Conservation (phyloP, 2,888 invertebrate species). For the Eurytoma californica region DNA sequence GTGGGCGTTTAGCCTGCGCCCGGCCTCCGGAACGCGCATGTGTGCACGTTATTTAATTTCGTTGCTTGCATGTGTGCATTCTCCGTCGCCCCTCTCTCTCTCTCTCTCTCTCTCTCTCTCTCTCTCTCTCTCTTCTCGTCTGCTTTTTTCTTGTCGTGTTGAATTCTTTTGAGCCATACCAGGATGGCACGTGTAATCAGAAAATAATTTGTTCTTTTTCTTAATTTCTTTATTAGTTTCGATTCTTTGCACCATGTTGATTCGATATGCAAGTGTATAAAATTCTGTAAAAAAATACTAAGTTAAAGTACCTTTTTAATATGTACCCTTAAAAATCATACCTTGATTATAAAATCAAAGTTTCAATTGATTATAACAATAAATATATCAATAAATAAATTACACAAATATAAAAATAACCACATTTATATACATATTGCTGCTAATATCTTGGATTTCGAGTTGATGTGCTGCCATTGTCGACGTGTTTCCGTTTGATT, state of each 20-base stretch:
- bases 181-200: not conserved
- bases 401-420: too few relatives aligned
- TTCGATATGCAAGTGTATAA: not conserved
- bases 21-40: not conserved
- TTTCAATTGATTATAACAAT: not conserved
- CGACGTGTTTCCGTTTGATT: constrained; percentile 34
- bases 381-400: constrained; percentile 5
- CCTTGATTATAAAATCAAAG: not conserved
- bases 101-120: constrained; percentile 1
- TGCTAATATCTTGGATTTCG: constrained; percentile 54
- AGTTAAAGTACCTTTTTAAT: not conserved
- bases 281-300: too few relatives aligned
- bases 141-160: not conserved
- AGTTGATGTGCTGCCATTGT: not conserved
- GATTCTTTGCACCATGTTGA: not conserved
- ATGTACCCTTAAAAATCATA: not conserved
- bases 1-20: constrained; percentile 47
- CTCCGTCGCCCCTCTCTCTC: not conserved
- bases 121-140: not conserved
- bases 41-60: constrained; percentile 46
- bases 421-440: not conserved
- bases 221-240: not conserved
- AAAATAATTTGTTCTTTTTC: not conserved
- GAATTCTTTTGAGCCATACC: not conserved
- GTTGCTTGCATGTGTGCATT: constrained; percentile 18